Evolutionary conservation across 1,140 invertebrate species (phyloP).

Genomic region (Magallana angulata): DNA sequence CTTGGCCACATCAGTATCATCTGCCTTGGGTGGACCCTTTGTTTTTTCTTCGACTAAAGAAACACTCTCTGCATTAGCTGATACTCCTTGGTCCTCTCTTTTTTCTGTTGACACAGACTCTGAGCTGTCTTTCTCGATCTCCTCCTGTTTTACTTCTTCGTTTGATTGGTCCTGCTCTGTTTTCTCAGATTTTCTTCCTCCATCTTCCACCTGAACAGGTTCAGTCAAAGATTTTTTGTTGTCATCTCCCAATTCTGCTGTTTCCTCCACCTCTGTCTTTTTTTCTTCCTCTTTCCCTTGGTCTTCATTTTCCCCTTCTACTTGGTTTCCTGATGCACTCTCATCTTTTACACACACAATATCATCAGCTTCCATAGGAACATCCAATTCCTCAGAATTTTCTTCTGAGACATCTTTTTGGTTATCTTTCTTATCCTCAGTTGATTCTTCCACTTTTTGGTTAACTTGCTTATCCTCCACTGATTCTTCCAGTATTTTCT

Average conservation of each 20-base stretch:
- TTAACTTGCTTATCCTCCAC: no score
- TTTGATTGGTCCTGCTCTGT: neutral
- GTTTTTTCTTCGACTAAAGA: neutral
- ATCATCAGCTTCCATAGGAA: neutral
- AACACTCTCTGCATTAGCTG: neutral
- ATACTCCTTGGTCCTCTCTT: neutral
- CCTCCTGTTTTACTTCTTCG: neutral
- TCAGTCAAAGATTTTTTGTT: no score
- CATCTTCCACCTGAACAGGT: no score
- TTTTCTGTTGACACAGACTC: neutral
- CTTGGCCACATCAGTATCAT: neutral
- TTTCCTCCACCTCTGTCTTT: conserved; percentile 5
- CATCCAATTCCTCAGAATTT: no score
- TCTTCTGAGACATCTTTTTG: no score
- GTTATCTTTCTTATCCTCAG: no score
- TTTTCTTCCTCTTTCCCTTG: neutral
- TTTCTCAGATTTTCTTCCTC: no score
- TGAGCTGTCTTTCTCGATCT: neutral
- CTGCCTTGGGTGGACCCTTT: neutral
- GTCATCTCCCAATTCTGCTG: neutral
- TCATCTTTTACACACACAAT: neutral
- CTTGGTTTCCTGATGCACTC: neutral
- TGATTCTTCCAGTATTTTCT: no score
- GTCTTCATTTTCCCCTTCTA: neutral
- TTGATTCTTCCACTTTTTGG: no score